Percentiles rank a stretch among this genome's conserved stretches.
These are phyloP conservation scores for Seriola quinqueradiata DNA, from an alignment of 2,113 vertebrate genomes.

Conservation along the genomic window DNA sequence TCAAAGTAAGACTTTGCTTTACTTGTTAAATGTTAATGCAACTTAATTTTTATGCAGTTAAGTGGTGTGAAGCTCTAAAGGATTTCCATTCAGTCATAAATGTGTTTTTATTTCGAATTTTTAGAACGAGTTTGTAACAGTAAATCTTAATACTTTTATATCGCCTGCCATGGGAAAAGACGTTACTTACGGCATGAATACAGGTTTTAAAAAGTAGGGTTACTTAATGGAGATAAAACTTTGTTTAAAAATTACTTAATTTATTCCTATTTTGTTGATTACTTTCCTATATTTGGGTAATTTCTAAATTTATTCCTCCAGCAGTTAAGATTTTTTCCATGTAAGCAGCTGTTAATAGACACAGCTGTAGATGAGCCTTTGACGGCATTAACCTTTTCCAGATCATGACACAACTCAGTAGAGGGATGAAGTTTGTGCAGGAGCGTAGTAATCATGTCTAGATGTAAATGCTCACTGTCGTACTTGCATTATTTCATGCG, in stretches of 20 bases:
- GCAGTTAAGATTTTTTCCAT: not conserved
- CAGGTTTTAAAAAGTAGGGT: not conserved
- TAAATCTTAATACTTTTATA: not conserved
- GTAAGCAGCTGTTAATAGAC: not conserved
- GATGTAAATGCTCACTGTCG: not conserved
- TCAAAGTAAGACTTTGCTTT: not conserved
- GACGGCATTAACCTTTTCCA: not conserved
- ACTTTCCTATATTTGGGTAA: not conserved
- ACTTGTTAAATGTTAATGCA: constrained; percentile 1
- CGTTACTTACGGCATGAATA: not conserved
- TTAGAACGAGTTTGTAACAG: not conserved
- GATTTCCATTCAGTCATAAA: not conserved
- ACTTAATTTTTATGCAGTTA: not conserved
- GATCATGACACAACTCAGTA: not conserved
- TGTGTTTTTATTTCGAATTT: not conserved
- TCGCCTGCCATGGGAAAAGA: not conserved
- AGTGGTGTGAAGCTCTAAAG: not conserved
- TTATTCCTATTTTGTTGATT: not conserved
- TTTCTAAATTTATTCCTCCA: not conserved
- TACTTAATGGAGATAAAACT: not conserved
- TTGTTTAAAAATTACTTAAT: not conserved
- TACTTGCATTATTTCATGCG: constrained; percentile 11
- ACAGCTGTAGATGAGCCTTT: not conserved
- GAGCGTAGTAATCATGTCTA: not conserved
- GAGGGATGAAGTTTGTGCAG: not conserved